These are phyloP conservation scores for Onychomys arenicola DNA, from an alignment of 2,797 vertebrate species.

Conservation along the genomic window DNA sequence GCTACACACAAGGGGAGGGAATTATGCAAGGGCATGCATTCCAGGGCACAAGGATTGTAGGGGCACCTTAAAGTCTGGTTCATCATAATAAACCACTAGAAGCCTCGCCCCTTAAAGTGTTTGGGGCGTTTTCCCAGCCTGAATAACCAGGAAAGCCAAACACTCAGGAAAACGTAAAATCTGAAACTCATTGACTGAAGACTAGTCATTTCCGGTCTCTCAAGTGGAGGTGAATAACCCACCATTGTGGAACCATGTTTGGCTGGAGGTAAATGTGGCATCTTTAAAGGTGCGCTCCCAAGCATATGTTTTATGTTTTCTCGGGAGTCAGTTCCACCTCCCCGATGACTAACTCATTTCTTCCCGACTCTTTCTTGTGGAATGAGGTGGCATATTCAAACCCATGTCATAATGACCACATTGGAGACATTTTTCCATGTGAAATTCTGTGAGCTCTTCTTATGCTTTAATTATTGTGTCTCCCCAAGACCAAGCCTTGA, in stretches of 20 bases:
- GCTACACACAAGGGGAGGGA: background rate
- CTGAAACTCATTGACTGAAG: constrained; percentile 34
- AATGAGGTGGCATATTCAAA: constrained; percentile 76
- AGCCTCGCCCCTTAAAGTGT: constrained; percentile 44
- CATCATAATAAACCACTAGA: constrained; percentile 31
- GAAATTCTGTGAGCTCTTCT: constrained; percentile 71
- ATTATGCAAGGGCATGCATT: background rate
- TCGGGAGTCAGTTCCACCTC: constrained; percentile 40
- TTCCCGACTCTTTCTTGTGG: constrained; percentile 64
- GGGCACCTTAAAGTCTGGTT: constrained; percentile 1
- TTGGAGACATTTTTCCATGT: constrained; percentile 75
- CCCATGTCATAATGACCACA: constrained; percentile 48
- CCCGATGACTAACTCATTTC: constrained; percentile 72
- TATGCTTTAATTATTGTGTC: constrained; percentile 52
- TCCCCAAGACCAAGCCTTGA: constrained; percentile 36
- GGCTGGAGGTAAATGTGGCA: constrained; percentile 6
- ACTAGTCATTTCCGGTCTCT: constrained; percentile 33
- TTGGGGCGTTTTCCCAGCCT: background rate
- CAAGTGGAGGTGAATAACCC: background rate
- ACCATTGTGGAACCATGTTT: constrained; percentile 6
- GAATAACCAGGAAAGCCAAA: constrained; percentile 51
- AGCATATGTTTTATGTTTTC: constrained; percentile 61
- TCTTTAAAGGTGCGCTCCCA: constrained; percentile 50
- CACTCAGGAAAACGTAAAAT: constrained; percentile 60
- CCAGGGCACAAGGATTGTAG: background rate